These are phyloP conservation scores for Mormoops blainvillei DNA, from an alignment of 2,113 vertebrate species.

Conservation along the genomic window DNA sequence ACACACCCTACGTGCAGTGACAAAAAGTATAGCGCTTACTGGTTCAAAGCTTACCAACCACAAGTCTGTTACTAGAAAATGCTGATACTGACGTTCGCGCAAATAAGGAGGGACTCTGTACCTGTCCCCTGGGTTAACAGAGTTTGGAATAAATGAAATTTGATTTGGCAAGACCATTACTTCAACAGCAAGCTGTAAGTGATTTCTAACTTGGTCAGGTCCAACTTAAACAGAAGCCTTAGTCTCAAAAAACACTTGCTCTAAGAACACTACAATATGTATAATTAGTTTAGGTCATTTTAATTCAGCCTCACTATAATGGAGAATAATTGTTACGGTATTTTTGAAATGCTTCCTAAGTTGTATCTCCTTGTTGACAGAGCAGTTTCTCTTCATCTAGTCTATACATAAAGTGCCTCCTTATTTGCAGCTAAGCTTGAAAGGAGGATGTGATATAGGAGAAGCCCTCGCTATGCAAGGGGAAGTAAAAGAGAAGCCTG, in stretches of 20 bases:
- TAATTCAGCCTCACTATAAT: not conserved
- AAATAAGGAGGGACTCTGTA: not conserved
- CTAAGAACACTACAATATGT: not conserved
- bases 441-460: not conserved
- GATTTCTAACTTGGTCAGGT: not conserved
- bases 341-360: not conserved
- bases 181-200: not conserved
- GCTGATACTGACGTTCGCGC: not conserved
- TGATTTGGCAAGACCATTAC: not conserved
- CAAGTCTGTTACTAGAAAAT: not conserved
- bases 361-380: not conserved
- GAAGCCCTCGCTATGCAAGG: not conserved
- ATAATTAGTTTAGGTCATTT: not conserved
- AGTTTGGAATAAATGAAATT: slow-evolving; percentile 5
- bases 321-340: not conserved
- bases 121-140: not conserved
- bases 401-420: not conserved
- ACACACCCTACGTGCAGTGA: not conserved
- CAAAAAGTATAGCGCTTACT: not conserved
- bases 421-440: not conserved
- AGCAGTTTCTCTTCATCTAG: not conserved
- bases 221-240: not conserved
- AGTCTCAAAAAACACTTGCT: not conserved
- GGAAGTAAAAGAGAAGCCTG: not conserved
- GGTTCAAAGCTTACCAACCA: not conserved